phyloP scores from a whole-genome alignment of 2,113 vertebrate genomes.

The Tetrao urogallus region DNA sequence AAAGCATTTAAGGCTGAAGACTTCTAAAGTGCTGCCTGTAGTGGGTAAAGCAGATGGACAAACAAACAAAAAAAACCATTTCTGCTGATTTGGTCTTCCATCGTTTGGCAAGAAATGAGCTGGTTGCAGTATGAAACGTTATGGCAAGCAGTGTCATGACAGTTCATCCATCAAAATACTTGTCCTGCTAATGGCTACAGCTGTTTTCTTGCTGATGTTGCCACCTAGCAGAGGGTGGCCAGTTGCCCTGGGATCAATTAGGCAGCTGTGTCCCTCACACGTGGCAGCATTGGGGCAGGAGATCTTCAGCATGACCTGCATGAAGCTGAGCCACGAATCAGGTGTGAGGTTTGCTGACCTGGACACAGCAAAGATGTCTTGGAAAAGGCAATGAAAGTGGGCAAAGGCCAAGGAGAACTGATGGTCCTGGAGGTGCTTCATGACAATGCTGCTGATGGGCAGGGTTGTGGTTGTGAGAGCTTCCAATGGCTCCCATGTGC shows the following conservation, averaged over 20 bases:
- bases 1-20: background rate
- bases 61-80: background rate
- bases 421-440: background rate
- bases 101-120: background rate
- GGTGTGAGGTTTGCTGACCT: background rate
- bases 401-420: background rate
- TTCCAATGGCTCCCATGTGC: accelerated
- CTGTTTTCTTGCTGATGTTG: background rate
- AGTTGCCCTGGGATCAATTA: background rate
- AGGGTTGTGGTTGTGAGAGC: background rate
- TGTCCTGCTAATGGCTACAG: background rate
- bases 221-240: background rate
- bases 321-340: background rate
- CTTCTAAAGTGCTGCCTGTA: conserved; percentile 1
- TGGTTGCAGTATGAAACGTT: background rate
- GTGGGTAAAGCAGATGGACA: background rate
- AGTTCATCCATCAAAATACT: conserved; percentile 36
- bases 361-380: background rate
- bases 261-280: background rate
- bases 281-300: background rate
- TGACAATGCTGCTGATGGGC: background rate
- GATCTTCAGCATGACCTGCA: background rate
- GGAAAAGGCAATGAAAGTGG: conserved; percentile 14
- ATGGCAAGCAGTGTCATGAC: background rate
- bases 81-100: background rate